Percentiles rank a stretch among this genome's conserved stretches.
Evolutionary conservation across 2,113 vertebrate species (phyloP).

Genomic region (Eolophus roseicapilla): DNA sequence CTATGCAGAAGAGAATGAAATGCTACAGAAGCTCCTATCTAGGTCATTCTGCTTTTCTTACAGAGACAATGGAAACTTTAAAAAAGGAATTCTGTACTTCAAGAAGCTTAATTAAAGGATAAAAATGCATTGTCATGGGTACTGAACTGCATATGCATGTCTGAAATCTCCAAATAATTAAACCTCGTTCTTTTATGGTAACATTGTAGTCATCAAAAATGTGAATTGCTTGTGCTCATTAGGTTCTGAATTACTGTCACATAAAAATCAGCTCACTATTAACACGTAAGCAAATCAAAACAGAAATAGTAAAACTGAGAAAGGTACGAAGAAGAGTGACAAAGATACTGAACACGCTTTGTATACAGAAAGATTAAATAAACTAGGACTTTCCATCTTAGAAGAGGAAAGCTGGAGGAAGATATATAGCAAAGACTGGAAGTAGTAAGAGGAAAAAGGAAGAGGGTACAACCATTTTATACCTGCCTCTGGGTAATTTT

Average conservation of each 20-base stretch:
- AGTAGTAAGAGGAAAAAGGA: not conserved
- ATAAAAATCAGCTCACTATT: slow-evolving; percentile 43
- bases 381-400: not conserved
- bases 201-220: slow-evolving; percentile 35
- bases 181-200: not conserved
- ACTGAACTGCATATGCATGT: slow-evolving; percentile 1
- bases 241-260: not conserved
- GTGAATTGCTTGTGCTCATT: slow-evolving; percentile 22
- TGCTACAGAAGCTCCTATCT: slow-evolving; percentile 11
- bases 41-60: slow-evolving; percentile 52
- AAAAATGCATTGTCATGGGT: slow-evolving; percentile 59
- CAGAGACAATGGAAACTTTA: slow-evolving; percentile 36
- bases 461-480: not conserved
- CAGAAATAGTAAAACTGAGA: not conserved
- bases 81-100: slow-evolving; percentile 25
- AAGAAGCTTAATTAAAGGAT: slow-evolving; percentile 47
- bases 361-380: not conserved
- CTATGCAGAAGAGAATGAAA: slow-evolving; percentile 1
- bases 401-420: not conserved
- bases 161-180: slow-evolving; percentile 57
- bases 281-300: not conserved
- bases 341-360: not conserved
- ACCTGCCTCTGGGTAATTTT: not conserved
- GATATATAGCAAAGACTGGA: not conserved
- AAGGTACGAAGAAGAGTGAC: not conserved